Evolutionary conservation across 2,113 vertebrate genomes (phyloP), one percentile per base, ranked within the genome.

Genomic region (Dicaeum eximium): DNA sequence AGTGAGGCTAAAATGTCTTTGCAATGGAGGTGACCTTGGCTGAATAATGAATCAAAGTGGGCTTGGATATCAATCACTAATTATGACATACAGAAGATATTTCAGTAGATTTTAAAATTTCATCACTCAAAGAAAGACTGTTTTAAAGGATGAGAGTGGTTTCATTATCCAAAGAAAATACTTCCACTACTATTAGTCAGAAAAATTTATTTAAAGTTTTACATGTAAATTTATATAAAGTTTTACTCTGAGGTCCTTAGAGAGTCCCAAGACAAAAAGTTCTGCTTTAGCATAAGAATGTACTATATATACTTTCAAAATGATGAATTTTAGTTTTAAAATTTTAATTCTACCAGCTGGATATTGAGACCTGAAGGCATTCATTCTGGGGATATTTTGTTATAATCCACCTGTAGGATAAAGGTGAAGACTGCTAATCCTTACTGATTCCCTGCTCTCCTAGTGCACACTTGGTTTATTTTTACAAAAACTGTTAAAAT

Each of bases 401-500:
- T 91, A 11, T 74, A 86, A 48, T 72, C 51, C 15, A 65, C 56
- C 40, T 64, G 53, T 66, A 84, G 42, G 15, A 31, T 83, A 62
- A 84, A 80, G 64, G 21, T 50, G 53, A 80, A 91, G 58, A 58
- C 13, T 54, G 27, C 15, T 58, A 23, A 91, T 70, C 44, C 14
- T 61, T 78, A 84, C 40, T 37, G 45, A 77, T 74, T 91, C 42
- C 12, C 27, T 58, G 21, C 7, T 85, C 71, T 67, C n/a, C 23
- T 57, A 86, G 27, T 1, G 4, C 30, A 80, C 20, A 54, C 53
- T 80, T 65, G 14, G 20, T 77, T 88, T 95, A 81, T 95, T 96
- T 95, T 92, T 56, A 66, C 24, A 96, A 86, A 89, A 90, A 33
- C 5, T 28, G 9, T 90, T 86, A 51, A 89, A 96, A 69, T 80